phyloP scores from a whole-genome alignment of 2,797 vertebrate genomes.

The Ptychadena robeensis region DNA sequence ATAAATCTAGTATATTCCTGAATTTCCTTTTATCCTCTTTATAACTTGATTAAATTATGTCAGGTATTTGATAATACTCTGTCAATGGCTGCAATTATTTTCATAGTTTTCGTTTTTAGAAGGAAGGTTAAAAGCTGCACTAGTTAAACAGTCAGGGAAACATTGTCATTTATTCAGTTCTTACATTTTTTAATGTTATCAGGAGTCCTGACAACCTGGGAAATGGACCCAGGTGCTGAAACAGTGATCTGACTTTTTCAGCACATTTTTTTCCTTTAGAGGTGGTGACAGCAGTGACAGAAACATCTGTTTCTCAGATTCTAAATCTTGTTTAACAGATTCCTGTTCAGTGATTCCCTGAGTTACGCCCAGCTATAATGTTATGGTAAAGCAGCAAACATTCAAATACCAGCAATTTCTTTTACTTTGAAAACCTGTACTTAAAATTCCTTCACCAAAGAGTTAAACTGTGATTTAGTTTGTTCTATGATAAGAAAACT shows the following conservation, averaged over 20 bases:
- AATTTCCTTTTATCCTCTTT: constrained; percentile 33
- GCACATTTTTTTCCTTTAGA: constrained; percentile 46
- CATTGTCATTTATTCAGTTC: constrained; percentile 26
- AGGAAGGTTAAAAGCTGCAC: neutral
- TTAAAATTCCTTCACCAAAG: constrained; percentile 24
- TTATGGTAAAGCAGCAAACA: constrained; percentile 12
- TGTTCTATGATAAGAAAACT: neutral
- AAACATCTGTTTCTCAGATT: constrained; percentile 58
- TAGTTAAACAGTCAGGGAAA: constrained; percentile 12
- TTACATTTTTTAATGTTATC: constrained; percentile 41
- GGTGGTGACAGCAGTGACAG: constrained; percentile 58
- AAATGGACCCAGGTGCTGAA: constrained; percentile 54
- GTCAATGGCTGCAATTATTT: constrained; percentile 16
- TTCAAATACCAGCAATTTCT: neutral
- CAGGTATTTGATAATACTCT: constrained; percentile 39
- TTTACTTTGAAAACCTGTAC: neutral
- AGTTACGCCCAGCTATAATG: constrained; percentile 19
- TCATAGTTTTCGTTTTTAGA: constrained; percentile 3
- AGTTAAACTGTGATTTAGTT: constrained; percentile 16
- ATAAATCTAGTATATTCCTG: constrained; percentile 30
- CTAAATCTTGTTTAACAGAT: constrained; percentile 45
- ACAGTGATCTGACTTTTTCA: constrained; percentile 34
- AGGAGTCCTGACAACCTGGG: constrained; percentile 43
- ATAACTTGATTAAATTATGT: constrained; percentile 56
- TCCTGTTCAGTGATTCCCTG: constrained; percentile 16